These are phyloP conservation scores for Rhincodon typus DNA, from an alignment of 2,797 vertebrate species.

Conservation along the genomic window DNA sequence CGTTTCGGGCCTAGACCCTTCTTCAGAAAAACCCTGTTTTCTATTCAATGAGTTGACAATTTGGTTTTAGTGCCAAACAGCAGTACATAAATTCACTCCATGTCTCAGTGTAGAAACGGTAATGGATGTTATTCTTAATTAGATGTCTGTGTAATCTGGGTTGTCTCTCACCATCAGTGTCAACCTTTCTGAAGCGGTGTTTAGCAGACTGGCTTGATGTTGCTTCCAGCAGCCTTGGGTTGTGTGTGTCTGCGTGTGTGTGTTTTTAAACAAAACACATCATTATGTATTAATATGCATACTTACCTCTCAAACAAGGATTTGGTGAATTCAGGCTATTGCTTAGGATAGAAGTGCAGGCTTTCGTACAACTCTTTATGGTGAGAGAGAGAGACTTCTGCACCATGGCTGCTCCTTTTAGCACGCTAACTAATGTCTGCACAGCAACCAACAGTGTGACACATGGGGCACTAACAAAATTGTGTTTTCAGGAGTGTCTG, in stretches of 20 bases:
- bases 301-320: not conserved
- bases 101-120: not conserved
- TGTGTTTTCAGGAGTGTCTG: not conserved
- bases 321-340: not conserved
- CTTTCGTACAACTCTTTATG: not conserved
- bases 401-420: not conserved
- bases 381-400: not conserved
- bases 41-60: not conserved
- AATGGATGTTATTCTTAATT: not conserved
- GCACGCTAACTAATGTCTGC: not conserved
- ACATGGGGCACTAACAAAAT: not conserved
- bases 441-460: not conserved
- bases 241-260: not conserved
- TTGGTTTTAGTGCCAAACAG: not conserved
- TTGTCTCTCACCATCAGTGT: not conserved
- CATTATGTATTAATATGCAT: not conserved
- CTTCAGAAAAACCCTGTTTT: not conserved
- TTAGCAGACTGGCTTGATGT: not conserved
- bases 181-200: not conserved
- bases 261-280: not conserved
- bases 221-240: not conserved
- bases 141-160: not conserved
- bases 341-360: not conserved
- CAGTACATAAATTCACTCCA: not conserved
- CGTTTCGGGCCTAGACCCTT: too few species aligned